phyloP scores from a whole-genome alignment of 2,797 vertebrate genomes.

The Phylloscopus collybita region DNA sequence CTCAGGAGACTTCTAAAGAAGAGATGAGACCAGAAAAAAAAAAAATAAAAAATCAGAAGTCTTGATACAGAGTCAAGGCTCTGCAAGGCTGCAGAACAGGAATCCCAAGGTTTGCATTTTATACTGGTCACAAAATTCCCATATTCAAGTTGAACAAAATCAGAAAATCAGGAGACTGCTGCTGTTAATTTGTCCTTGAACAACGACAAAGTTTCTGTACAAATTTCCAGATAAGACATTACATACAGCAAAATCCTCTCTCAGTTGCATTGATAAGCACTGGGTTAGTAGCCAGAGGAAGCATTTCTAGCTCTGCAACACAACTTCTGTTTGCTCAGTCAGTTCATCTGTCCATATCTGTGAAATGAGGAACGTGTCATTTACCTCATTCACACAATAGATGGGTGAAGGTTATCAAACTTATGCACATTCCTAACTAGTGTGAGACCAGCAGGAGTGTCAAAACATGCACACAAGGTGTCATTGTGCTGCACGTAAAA shows the following conservation, averaged over 20 bases:
- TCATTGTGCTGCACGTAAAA: neutral
- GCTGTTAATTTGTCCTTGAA: neutral
- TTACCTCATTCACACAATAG: neutral
- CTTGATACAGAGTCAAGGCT: neutral
- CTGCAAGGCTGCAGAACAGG: neutral
- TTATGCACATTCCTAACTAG: neutral
- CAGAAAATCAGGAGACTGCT: neutral
- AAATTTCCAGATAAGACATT: neutral
- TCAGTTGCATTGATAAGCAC: neutral
- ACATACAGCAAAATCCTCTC: neutral
- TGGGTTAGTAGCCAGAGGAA: neutral
- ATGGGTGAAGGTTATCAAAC: neutral
- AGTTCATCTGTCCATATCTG: neutral
- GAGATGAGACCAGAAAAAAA: neutral
- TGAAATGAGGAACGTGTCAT: neutral
- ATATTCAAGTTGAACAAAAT: neutral
- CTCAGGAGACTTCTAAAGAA: neutral
- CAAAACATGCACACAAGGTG: neutral
- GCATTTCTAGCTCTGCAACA: neutral
- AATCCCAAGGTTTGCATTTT: neutral
- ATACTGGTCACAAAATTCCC: fast-evolving
- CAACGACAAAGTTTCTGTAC: neutral
- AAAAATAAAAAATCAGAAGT: no score
- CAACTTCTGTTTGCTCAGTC: neutral
- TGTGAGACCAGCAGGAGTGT: neutral